Evolutionary conservation across 2,113 vertebrate species (phyloP).

Genomic region (Neotragus pygmaeus): DNA sequence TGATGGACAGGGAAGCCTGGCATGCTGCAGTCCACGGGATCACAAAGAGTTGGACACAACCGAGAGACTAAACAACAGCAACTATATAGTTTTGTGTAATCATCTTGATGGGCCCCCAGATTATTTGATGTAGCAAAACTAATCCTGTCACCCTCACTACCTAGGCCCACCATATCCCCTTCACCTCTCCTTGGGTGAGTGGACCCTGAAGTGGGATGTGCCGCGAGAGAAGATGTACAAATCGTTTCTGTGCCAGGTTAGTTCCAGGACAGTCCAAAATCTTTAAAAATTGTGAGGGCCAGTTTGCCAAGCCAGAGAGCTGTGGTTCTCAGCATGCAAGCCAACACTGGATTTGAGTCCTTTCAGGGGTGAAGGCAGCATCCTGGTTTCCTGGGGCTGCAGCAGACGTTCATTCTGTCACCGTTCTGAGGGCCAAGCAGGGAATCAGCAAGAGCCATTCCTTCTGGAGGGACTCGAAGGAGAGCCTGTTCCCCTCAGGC

Average conservation of each 20-base stretch:
- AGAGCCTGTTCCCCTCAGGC: not conserved
- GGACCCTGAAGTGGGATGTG: not conserved
- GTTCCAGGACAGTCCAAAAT: not conserved
- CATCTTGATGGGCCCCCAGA: not conserved
- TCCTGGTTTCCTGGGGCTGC: not conserved
- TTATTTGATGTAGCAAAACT: not conserved
- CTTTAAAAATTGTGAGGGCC: not conserved
- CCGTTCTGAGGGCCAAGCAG: not conserved
- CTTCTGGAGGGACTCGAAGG: not conserved
- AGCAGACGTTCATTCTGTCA: not conserved
- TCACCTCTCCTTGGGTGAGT: not conserved
- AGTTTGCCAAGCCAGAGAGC: not conserved
- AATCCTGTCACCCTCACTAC: not conserved
- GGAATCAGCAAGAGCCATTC: not conserved
- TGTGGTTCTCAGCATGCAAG: not conserved
- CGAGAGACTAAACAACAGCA: not conserved
- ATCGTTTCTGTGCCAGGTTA: not conserved
- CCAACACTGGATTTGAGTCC: not conserved
- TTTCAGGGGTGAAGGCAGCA: not conserved
- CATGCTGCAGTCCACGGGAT: not conserved
- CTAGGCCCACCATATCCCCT: not conserved
- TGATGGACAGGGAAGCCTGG: not conserved
- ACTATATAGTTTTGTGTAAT: not conserved
- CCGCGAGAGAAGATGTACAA: not conserved
- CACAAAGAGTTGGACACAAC: not conserved